Evolutionary conservation across 2,113 vertebrate genomes (phyloP), one percentile per base, ranked within the genome.

Genomic region (Rhinichthys klamathensis): DNA sequence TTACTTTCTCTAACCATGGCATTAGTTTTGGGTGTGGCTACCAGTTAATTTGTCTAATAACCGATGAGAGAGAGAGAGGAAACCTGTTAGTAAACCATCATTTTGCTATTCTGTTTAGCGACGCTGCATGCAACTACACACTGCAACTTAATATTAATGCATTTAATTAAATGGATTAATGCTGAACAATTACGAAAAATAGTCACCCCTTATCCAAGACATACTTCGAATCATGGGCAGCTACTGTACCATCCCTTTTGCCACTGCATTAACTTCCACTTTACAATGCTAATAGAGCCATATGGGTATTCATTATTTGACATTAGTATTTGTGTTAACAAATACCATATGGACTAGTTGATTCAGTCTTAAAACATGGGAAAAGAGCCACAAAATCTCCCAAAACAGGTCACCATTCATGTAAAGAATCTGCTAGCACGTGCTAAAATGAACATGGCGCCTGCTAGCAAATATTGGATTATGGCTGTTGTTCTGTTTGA

Each of bases 401-500:
- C 4, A 74, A 73, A 60, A 46, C 54, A 13, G 18, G 0, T 51
- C 44, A 44, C 44, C 61, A 67, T 81, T 67, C n/a, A 81, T 25
- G n/a, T 23, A 51, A 49, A 80, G 56, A 65, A 27, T n/a, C 38
- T 21, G 25, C 63, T n/a, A 30, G 27, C 27, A 15, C 32, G 25
- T 69, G 80, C 44, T 51, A 69, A 21, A 81, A 69, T 69, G 44
- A 81, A 35, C 61, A 49, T 69, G 38, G 41, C 2, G 60, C 8
- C 60, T 12, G 25, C 49, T 10, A 49, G 44, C 44, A 81, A 69
- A 80, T 80, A 73, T 61, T 21, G 67, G 75, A 87, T 84, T 80
- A 49, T 25, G 78, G 35, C 60, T 80, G 78, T 65, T 80, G 78
- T 65, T 65, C 51, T 87, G 86, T 79, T 83, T 84, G 38, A 61